Evolutionary conservation across 2,888 invertebrate genomes (phyloP), one percentile per base, ranked within the genome.

Genomic region (Trachelus iudaicus): DNA sequence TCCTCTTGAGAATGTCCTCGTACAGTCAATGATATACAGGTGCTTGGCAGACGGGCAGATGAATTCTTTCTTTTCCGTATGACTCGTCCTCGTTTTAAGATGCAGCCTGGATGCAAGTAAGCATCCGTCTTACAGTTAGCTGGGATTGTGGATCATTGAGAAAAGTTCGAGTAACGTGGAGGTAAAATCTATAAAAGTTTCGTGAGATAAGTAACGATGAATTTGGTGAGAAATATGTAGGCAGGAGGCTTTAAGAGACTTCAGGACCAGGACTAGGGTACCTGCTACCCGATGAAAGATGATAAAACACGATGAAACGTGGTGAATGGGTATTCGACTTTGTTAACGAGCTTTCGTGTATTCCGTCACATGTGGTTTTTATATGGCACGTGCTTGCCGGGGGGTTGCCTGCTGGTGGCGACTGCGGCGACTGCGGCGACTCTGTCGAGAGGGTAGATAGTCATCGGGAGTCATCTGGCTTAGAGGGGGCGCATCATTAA

Each of bases 381-480:
- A 75, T 73, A 76, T 76, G 87, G 87, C 89, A 89, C 89, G 89
- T 89, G 89, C 86, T 85, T 81, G 82, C 81, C 78, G 81, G 81
- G 81, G 86, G 84, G 88, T 56, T 87, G 91, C 88, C 89, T 88
- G 89, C 86, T 88, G 90, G 89, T 89, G 90, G 90, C 86, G 37
- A 37, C 37, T 37, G 37, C 4, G 37, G 37, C 37, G 56, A 56
- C 56, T 56, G 56, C 56, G 56, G 56, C 23, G 56, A 56, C 23
- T 56, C 56, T 23, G 56, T 56, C 56, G 85, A 87, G 87, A 87
- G 90, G 91, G 88, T 90, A 91, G 91, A 91, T 91, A 90, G 83
- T 82, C 85, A 91, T 91, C 91, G 84, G 85, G 90, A 91, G 91
- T 91, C 91, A 91, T 91, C 90, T 91, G 91, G 87, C 81, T 79